phyloP scores from a whole-genome alignment of 2,797 vertebrate genomes.

The Tauraco hartlaubi region DNA sequence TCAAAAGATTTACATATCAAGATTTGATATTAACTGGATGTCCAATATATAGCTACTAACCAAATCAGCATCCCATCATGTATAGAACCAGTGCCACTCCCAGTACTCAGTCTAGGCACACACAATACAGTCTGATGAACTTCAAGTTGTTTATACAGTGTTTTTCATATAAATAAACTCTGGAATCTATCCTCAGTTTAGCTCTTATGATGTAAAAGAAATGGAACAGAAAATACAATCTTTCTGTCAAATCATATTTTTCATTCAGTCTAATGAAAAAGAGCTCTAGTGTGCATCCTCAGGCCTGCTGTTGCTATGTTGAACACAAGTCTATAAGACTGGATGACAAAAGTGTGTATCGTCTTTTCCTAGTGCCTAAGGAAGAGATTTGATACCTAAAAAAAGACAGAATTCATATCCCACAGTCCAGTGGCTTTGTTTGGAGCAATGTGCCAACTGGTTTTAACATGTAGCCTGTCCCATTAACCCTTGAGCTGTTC shows the following conservation, averaged over 20 bases:
- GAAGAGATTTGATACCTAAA: not conserved
- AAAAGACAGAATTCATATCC: not conserved
- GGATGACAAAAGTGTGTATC: not conserved
- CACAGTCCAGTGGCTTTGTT: not conserved
- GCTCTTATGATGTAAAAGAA: not conserved
- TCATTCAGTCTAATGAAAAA: not conserved
- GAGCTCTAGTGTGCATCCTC: not conserved
- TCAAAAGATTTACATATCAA: not conserved
- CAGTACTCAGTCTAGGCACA: not conserved
- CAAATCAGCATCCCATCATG: not conserved
- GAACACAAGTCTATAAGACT: not conserved
- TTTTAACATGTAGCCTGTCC: not conserved
- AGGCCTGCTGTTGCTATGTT: not conserved
- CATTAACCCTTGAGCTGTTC: not conserved
- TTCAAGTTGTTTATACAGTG: not conserved
- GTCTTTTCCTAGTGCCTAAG: not conserved
- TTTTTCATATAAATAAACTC: not conserved
- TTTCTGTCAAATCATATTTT: not conserved
- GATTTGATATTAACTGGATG: not conserved
- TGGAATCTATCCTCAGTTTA: not conserved
- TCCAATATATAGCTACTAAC: not conserved
- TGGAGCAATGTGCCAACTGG: accelerated
- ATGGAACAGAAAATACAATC: not conserved
- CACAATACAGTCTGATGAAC: not conserved
- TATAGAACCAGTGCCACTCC: not conserved